Evolutionary conservation across 2,797 vertebrate species (phyloP).

Genomic region (Eulemur rubriventer): DNA sequence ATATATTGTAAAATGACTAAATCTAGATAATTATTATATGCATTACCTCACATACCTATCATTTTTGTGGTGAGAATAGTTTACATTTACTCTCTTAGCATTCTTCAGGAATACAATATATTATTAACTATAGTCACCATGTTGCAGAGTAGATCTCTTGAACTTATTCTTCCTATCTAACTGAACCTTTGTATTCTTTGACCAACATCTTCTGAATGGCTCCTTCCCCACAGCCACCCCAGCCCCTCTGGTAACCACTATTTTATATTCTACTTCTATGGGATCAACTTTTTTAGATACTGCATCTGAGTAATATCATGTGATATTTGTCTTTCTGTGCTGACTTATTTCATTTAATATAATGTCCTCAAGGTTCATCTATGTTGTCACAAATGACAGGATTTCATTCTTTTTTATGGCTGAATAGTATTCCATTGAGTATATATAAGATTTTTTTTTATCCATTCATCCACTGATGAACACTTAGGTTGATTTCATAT

Average conservation of each 20-base stretch:
- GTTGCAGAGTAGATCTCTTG: neutral
- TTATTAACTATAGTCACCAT: neutral
- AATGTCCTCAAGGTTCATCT: neutral
- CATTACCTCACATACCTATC: neutral
- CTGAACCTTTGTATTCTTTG: neutral
- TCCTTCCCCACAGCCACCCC: neutral
- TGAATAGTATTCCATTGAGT: neutral
- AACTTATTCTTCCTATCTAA: neutral
- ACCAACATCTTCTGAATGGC: neutral
- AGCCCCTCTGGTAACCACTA: neutral
- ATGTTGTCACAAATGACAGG: neutral
- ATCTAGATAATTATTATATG: neutral
- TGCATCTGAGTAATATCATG: neutral
- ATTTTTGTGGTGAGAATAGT: neutral
- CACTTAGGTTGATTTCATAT: neutral
- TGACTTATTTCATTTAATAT: neutral
- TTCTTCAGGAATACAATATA: neutral
- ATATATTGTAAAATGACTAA: neutral
- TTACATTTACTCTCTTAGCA: neutral
- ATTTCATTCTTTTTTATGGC: neutral
- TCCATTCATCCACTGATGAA: neutral
- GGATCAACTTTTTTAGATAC: neutral
- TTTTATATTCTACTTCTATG: neutral
- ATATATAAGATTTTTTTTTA: neutral
- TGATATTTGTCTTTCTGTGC: neutral